A percentile compares a stretch with the other conserved stretches of the same genome.
These are phyloP conservation scores for Morpho helenor DNA, from an alignment of 2,888 invertebrate genomes.

Conservation along the genomic window DNA sequence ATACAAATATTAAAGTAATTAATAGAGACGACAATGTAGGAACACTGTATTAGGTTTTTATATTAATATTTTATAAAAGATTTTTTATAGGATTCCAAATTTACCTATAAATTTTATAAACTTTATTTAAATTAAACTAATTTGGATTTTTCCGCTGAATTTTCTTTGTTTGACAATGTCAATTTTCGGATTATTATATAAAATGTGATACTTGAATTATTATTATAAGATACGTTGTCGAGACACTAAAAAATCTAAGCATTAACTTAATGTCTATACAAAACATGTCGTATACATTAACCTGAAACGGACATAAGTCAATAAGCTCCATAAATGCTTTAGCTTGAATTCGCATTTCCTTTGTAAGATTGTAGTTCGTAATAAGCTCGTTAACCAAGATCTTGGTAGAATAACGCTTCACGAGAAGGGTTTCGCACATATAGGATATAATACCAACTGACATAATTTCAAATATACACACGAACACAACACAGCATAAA, in stretches of 20 bases:
- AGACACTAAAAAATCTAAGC: constrained; percentile 55
- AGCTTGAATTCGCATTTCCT: constrained; percentile 47
- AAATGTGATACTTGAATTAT: constrained; percentile 53
- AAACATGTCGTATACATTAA: constrained; percentile 50
- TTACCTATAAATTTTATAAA: too few relatives aligned
- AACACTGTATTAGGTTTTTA: too few relatives aligned
- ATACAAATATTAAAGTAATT: too few relatives aligned
- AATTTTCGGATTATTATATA: constrained; percentile 25
- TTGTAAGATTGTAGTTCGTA: constrained; percentile 31
- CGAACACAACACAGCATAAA: constrained; percentile 22
- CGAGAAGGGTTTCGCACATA: constrained; percentile 43
- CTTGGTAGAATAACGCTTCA: constrained; percentile 39
- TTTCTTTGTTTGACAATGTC: too few relatives aligned
- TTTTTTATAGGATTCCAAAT: too few relatives aligned
- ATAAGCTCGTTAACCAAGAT: constrained; percentile 43
- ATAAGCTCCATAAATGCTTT: constrained; percentile 57
- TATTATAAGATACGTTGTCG: constrained; percentile 60
- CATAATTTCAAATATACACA: constrained; percentile 27
- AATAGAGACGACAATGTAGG: too few relatives aligned
- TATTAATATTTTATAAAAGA: too few relatives aligned
- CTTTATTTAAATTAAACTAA: too few relatives aligned
- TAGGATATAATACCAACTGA: constrained; percentile 35
- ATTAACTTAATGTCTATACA: constrained; percentile 54
- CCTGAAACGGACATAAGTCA: constrained; percentile 47
- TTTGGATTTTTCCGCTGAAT: too few relatives aligned